Base-by-base conservation (phyloP, 2,888 invertebrate species). In the Aspidapion aeneum region DNA sequence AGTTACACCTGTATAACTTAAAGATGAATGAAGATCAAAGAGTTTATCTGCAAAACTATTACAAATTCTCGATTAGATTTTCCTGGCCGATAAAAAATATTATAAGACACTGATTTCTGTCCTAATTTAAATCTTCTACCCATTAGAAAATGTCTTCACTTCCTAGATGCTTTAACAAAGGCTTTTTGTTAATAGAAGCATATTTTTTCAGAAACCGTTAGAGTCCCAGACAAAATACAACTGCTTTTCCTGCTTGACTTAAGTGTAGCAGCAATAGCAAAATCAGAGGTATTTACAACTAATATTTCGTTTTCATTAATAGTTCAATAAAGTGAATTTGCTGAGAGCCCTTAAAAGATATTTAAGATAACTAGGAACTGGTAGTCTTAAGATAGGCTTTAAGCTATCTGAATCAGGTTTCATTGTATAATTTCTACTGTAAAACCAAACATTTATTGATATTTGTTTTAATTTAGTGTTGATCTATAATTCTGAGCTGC, bases 41-140 rank as follows among this genome's bases (percentile, higher is more conserved):
- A n/a, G n/a, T n/a, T n/a, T n/a, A n/a, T n/a, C n/a, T n/a, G n/a
- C n/a, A n/a, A n/a, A n/a, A n/a, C n/a, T n/a, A n/a, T n/a, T n/a
- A n/a, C n/a, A n/a, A n/a, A n/a, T n/a, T n/a, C n/a, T n/a, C n/a
- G n/a, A n/a, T n/a, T n/a, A n/a, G n/a, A n/a, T n/a, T n/a, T n/a
- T n/a, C n/a, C n/a, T n/a, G n/a, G 2, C n/a, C 22, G 58, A 55
- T 48, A 21, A 35, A 35, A 18, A 52, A 7, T 54, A 63, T 5
- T 19, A n/a, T n/a, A n/a, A n/a, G n/a, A n/a, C n/a, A 21, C n/a
- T 21, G 55, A 48, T 18, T 18, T 18, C n/a, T 63, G 18, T n/a
- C 18, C 19, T 9, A 21, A 67, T 79, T 35, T 35, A 12, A 35
- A 35, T 35, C 35, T 35, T 35, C 35, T 35, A 12, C 12, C 35